Evolutionary conservation across 2,888 invertebrate genomes (phyloP).

Genomic region (Dascillus cervinus): DNA sequence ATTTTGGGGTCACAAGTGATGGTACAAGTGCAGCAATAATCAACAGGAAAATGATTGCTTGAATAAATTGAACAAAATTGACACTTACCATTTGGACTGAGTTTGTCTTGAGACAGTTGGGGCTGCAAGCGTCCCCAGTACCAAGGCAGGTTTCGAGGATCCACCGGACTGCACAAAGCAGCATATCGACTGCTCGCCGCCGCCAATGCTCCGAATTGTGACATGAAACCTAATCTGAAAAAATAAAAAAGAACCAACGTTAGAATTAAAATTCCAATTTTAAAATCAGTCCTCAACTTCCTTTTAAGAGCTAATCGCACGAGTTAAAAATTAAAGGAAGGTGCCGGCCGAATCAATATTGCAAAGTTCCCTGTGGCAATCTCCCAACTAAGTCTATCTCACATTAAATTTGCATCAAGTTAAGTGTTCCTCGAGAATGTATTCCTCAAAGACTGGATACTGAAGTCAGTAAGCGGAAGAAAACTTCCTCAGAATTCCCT

Average conservation of each 20-base stretch:
- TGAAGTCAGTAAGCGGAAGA: conserved; percentile 32
- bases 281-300: too few relatives aligned
- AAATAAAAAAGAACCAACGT: too few relatives aligned
- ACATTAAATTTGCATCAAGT: conserved; percentile 46
- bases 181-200: conserved; percentile 53
- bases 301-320: conserved; percentile 1
- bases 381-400: conserved; percentile 30
- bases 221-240: conserved; percentile 72
- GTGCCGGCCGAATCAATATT: conserved; percentile 21
- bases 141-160: conserved; percentile 52
- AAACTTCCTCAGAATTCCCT: conserved; percentile 38
- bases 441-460: conserved; percentile 32
- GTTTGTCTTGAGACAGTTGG: conserved; percentile 42
- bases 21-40: too few relatives aligned
- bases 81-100: conserved; percentile 62
- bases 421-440: conserved; percentile 37
- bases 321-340: conserved; percentile 21
- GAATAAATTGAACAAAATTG: too few relatives aligned
- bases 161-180: conserved; percentile 52
- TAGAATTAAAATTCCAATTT: too few relatives aligned
- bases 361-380: conserved; percentile 22
- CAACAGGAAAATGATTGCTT: too few relatives aligned
- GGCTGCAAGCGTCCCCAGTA: conserved; percentile 53
- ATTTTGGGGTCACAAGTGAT: too few relatives aligned
- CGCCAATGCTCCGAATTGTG: conserved; percentile 73